These are phyloP conservation scores for Hylomyscus alleni DNA, from an alignment of 2,797 vertebrate genomes.

Conservation along the genomic window DNA sequence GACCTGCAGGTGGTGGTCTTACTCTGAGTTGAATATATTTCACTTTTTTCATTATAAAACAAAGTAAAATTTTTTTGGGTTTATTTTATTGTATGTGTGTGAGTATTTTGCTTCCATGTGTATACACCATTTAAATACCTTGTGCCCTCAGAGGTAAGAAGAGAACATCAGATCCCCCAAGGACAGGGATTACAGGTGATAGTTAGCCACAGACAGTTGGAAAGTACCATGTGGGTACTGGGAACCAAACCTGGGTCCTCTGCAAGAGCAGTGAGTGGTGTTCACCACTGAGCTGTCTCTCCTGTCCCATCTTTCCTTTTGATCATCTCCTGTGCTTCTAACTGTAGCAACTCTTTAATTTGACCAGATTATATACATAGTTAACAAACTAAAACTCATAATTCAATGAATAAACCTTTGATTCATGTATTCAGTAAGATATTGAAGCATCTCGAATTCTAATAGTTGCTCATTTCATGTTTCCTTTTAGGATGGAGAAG, in stretches of 20 bases:
- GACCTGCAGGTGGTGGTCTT: background rate
- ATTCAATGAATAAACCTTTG: background rate
- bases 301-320: background rate
- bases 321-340: slow-evolving; percentile 9
- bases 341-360: slow-evolving; percentile 47
- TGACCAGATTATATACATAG: slow-evolving; percentile 29
- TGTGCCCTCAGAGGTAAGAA: background rate
- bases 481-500: slow-evolving; percentile 95
- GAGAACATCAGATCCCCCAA: background rate
- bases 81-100: background rate
- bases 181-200: background rate
- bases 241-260: background rate
- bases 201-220: background rate
- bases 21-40: background rate
- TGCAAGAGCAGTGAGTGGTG: background rate
- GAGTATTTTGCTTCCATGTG: background rate
- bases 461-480: slow-evolving; percentile 76
- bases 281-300: background rate
- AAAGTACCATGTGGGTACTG: background rate
- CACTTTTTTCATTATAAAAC: background rate
- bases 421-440: background rate
- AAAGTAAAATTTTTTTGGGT: background rate
- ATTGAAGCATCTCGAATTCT: slow-evolving; percentile 31
- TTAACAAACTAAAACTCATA: background rate
- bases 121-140: background rate